Conservation (phyloP, 2,888 invertebrate species). For the Pyrocoelia pectoralis region DNA sequence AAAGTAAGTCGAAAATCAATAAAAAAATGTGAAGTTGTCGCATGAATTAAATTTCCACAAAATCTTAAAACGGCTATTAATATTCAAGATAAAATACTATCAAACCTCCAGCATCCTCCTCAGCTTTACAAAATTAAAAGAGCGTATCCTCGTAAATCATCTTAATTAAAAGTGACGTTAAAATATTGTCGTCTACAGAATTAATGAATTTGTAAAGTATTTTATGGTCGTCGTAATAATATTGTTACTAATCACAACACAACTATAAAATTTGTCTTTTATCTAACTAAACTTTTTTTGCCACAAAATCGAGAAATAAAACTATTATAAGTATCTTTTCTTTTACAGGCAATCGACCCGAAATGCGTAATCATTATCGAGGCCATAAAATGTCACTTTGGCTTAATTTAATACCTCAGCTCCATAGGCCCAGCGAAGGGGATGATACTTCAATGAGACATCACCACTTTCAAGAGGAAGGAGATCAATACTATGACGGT, state of each 20-base stretch:
- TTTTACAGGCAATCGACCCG: constrained; percentile 71
- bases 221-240: constrained; percentile 22
- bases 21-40: neutral
- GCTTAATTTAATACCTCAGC: constrained; percentile 89
- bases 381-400: constrained; percentile 94
- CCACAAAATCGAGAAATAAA: neutral
- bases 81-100: constrained; percentile 21
- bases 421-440: constrained; percentile 83
- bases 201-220: constrained; percentile 42
- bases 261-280: neutral
- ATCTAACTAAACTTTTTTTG: neutral
- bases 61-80: constrained; percentile 21
- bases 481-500: constrained; percentile 83
- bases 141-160: constrained; percentile 39
- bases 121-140: constrained; percentile 33
- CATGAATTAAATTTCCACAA: neutral
- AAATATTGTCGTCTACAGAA: constrained; percentile 39
- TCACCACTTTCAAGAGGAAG: constrained; percentile 86
- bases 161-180: constrained; percentile 44
- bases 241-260: neutral
- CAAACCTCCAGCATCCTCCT: constrained; percentile 23
- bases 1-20: neutral
- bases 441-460: constrained; percentile 87
- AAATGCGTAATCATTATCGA: constrained; percentile 89
- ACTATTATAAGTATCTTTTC: neutral